These are phyloP conservation scores for Mormyrus proboscirostris DNA, from an alignment of 2,797 vertebrate species.

Conservation along the genomic window DNA sequence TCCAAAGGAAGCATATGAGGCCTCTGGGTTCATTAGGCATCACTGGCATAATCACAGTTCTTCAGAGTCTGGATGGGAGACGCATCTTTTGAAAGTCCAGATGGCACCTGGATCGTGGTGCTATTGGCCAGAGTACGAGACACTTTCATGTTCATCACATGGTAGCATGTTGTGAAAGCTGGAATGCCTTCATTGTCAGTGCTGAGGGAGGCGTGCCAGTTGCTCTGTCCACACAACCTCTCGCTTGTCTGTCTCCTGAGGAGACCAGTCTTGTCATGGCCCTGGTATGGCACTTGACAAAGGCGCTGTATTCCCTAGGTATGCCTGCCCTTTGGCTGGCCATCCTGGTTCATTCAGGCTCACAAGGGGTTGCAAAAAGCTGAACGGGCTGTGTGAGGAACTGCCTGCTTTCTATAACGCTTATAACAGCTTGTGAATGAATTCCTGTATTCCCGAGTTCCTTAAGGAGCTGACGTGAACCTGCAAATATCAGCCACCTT, in stretches of 20 bases:
- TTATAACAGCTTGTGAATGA: background rate
- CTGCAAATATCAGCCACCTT: slow-evolving; percentile 20
- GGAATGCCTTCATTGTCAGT: background rate
- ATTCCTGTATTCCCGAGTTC: background rate
- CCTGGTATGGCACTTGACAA: background rate
- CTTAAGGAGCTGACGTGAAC: background rate
- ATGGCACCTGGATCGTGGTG: slow-evolving; percentile 43
- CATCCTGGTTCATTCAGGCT: slow-evolving; percentile 19
- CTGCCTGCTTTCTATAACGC: background rate
- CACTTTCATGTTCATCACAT: background rate
- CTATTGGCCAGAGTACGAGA: slow-evolving; percentile 33
- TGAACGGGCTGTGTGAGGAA: background rate
- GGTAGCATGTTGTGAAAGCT: background rate
- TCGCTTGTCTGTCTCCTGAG: background rate
- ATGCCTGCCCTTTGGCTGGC: background rate
- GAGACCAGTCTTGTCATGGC: background rate
- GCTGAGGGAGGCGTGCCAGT: slow-evolving; percentile 34
- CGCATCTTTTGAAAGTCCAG: slow-evolving; percentile 49
- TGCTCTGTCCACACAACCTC: slow-evolving; percentile 10
- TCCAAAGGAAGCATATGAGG: background rate
- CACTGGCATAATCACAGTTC: background rate
- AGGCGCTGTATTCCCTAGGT: background rate
- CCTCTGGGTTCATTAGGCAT: background rate
- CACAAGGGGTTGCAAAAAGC: slow-evolving; percentile 13
- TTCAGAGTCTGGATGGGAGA: slow-evolving; percentile 28